Evolutionary conservation across 1,140 invertebrate genomes (phyloP).

Genomic region (Megalopta genalis): DNA sequence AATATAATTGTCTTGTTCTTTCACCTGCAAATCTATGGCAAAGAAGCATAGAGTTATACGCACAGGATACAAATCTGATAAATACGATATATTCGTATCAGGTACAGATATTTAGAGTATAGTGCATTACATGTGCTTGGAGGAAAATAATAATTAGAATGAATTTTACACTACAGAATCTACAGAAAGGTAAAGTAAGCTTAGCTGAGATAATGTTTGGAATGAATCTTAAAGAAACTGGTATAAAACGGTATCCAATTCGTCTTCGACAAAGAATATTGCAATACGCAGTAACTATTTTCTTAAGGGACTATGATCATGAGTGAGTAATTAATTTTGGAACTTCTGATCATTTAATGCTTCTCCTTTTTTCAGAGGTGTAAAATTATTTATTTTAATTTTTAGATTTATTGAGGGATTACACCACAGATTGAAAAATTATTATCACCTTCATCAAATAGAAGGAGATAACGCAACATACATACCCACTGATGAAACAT

Average conservation of each 20-base stretch:
- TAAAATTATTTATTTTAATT: constrained; percentile 58
- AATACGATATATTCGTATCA: constrained; percentile 91
- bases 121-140: not conserved
- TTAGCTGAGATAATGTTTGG: constrained; percentile 95
- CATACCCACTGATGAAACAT: constrained; percentile 77
- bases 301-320: constrained; percentile 89
- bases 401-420: constrained; percentile 89
- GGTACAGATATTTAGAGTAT: constrained; percentile 77
- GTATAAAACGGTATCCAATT: constrained; percentile 92
- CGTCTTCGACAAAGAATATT: constrained; percentile 90
- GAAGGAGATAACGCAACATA: constrained; percentile 66
- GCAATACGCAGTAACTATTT: constrained; percentile 94
- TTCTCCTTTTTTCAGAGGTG: not conserved
- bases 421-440: constrained; percentile 83
- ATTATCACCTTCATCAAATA: constrained; percentile 87
- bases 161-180: constrained; percentile 79
- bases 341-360: not conserved
- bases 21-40: constrained; percentile 97
- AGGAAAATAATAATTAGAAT: constrained; percentile 1
- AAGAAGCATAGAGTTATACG: constrained; percentile 88
- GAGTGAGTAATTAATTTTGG: constrained; percentile 80
- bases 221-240: constrained; percentile 93
- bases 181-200: constrained; percentile 89
- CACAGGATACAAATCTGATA: constrained; percentile 88
- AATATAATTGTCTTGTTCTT: constrained; percentile 94